Base-by-base conservation (phyloP, 2,797 vertebrate genomes). In the Pangasius sanitwongsei region DNA sequence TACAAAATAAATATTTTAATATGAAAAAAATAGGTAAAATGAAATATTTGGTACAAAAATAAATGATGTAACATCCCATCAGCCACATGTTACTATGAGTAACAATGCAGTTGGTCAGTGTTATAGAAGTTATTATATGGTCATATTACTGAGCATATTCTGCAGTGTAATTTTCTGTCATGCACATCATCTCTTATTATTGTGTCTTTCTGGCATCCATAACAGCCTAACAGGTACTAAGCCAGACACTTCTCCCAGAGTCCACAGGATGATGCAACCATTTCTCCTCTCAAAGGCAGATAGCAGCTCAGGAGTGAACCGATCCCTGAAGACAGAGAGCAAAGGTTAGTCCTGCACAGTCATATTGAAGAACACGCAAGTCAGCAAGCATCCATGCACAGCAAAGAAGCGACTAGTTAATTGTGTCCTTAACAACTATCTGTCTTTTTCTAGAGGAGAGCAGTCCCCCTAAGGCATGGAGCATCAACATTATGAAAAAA, bases 401-500 rank as follows among this genome's bases (percentile, higher is more conserved):
- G 55, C 23, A 53, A 78, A 67, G 6, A 55, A 50, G 28, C 48
- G n/a, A 80, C 23, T 44, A 53, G 20, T 37, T 37, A 63, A 74
- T 74, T 31, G 16, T 53, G 20, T 86, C 18, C 50, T 18, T 88
- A 53, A 67, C 28, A 37, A 34, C 34, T 41, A 8, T 61, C 48
- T 86, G 41, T 90, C 70, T 89, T n/a, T 37, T 57, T 86, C 28
- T 93, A 97, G 97, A 98, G 92, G 97, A 98, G 50, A 96, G 94
- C 91, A 89, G 93, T 87, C 94, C 94, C 65, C 94, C 96, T 5
- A 99, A 96, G 94, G 92, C 97, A 0, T 99, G 98, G 98, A 96
- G 97, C 89, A 99, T 99, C 93, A 97, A 97, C 92, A 96, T 99
- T 91, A 98, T 98, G 96, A 99, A 98, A 94, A 99, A 98, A 93